Evolutionary conservation across 2,888 invertebrate species (phyloP), one percentile per base, ranked within the genome.

Genomic region (Mesorhabditis spiculigera): DNA sequence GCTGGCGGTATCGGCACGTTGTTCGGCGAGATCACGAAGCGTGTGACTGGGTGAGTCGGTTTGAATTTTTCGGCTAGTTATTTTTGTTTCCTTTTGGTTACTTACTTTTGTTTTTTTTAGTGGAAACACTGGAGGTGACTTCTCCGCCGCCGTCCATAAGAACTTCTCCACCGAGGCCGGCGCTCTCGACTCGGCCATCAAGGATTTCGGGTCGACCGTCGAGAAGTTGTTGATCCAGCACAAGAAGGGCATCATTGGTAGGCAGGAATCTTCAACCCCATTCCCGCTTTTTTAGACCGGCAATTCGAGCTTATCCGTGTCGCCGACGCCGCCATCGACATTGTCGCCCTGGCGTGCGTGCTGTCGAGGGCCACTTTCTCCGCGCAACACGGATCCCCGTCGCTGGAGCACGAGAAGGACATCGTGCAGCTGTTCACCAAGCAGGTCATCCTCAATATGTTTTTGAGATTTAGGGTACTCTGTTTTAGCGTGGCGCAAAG

Each of bases 1-100:
- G 93, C 94, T 88, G 96, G 96, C 5, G 92, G 96, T 89, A 90
- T 97, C 76, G 93, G 94, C 16, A 89, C 95, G 42, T 91, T 97
- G 80, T 91, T 95, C 85, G 92, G 91, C 83, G 94, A 93, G 88
- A 93, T 93, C 16, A 78, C 86, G 45, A 86, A 87, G 70, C 84
- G 86, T 71, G 86, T 86, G 2, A 85, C 85, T 68, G 87, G 87
- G 87, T 87, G 68, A 64, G 68, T 67, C 13, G 5, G 45, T 10
- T 43, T 28, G 6, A 58, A 63, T 16, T 28, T 28, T 28, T 28
- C 28, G 28, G 28, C 28, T 28, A 28, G 28, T 28, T 43, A 16
- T 3, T 10, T 28, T 63, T 4, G 3, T n/a, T 44, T 63, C 67
- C 61, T 63, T 13, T 63, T 43, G 41, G 65, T 44, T 76, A 13